Base-by-base conservation (phyloP, 2,888 invertebrate species). In the Tanaodytes sp. region DNA sequence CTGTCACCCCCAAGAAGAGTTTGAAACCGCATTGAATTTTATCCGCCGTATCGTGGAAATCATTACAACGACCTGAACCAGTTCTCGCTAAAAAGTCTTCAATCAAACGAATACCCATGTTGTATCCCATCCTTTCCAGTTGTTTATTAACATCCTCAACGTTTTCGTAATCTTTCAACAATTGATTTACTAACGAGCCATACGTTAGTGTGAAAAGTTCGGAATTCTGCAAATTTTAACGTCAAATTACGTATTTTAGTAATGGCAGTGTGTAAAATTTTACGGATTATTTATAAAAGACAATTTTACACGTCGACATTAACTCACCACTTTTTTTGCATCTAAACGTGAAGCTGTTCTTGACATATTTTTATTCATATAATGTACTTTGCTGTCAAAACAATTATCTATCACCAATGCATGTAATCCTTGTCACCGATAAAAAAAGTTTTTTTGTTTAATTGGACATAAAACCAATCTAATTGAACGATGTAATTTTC, bases 61-160 rank as follows among this genome's bases (percentile, higher is more conserved):
- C 98, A 80, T 95, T 88, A 84, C 99, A 99, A 39, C 97, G 89
- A 0, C 93, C 93, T 2, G 94, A 92, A 52, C 92, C 92, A 15
- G 94, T 97, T 76, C 97, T 90, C 0, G 98, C 97, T 8, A 99
- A 87, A 80, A 97, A 99, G 83, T 99, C 99, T 87, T 99, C 99
- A 69, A 99, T 97, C 33, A 99, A 86, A 40, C 99, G 89, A 52
- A 98, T 93, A 9, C 99, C 99, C 91, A 99, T 99, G 82, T 98
- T 99, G 84, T 98, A 99, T 2, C 99, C 99, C 86, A 96, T 92
- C 81, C 95, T 87, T 80, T 97, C 97, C 65, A 98, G 86, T 81
- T 99, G 98, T 80, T 97, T 96, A 84, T 98, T 99, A 0, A 99
- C 98, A 87, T 98, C 98, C 33, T 98, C 98, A 3, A 95, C 92